Evolutionary conservation across 2,113 vertebrate genomes (phyloP), one percentile per base, ranked within the genome.

Genomic region (Daubentonia madagascariensis): DNA sequence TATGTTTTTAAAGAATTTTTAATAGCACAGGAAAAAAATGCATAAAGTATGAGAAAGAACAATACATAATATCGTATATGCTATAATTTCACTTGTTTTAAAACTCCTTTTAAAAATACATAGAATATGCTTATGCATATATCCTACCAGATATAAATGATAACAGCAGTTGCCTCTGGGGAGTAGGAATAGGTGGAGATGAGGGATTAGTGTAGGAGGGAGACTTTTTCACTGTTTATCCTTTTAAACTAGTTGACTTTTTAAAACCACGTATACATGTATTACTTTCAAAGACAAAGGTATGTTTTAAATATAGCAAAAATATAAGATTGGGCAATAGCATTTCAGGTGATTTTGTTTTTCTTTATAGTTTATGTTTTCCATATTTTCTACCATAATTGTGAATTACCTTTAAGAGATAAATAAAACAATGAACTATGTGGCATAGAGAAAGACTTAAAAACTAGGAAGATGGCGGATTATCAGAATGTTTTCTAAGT

Each of bases 391-490:
- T 95, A 28, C 30, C 16, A 40, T 85, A 25, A 50, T 61, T 8
- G 10, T 85, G 50, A 94, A 18, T 94, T 78, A 91, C 28, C 52
- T 88, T 96, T 85, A 86, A 92, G 32, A 93, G 95, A 93, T 68
- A 84, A 91, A 75, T 72, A 70, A 85, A 75, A 91, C 91, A 95
- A 81, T 86, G 63, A 83, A 76, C 8, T 59, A 95, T 57, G 43
- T 76, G 50, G 54, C 12, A 52, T 78, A 78, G n/a, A 94, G 35
- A 3, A 79, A 84, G 43, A 70, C 43, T 68, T 84, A 67, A 92
- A 94, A 94, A 22, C 32, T 81, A 87, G 54, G 13, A 97, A 30
- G 48, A 73, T 28, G 59, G 85, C 45, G 70, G 11, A 68, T 94
- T 92, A 81, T 75, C 59, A 72, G 73, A 92, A 73, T 61, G 67